Evolutionary conservation across 92 coral and sea anemone genomes (phyloP).

Genomic region (Zoanthus solanderi): DNA sequence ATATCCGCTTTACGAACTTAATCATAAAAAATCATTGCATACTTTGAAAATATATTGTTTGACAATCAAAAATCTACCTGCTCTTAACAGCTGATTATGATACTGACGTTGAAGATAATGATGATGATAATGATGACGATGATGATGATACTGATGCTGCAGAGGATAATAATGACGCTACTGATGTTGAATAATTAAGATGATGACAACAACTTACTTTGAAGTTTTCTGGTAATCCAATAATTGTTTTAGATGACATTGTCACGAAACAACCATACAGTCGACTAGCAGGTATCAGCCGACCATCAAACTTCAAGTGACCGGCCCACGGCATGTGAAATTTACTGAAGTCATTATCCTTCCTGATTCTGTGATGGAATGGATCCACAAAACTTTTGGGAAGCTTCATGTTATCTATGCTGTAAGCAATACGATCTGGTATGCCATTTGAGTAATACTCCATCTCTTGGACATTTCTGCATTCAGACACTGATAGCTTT

Average conservation of each 20-base stretch:
- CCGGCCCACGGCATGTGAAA: conserved; percentile 83
- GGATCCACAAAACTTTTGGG: conserved; percentile 60
- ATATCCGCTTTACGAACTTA: too few species aligned
- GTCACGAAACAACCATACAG: conserved; percentile 96
- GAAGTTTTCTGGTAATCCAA: conserved; percentile 82
- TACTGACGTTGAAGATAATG: too few species aligned
- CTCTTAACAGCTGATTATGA: too few species aligned
- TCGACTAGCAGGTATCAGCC: conserved; percentile 78
- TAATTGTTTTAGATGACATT: conserved; percentile 69
- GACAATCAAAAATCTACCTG: too few species aligned
- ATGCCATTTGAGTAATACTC: conserved; percentile 57
- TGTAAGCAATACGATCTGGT: conserved; percentile 49
- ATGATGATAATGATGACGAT: too few species aligned
- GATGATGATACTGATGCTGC: too few species aligned
- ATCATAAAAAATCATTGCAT: too few species aligned
- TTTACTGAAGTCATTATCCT: conserved; percentile 23
- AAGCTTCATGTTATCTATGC: conserved; percentile 27
- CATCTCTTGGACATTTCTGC: conserved; percentile 63
- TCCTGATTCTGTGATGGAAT: conserved; percentile 29
- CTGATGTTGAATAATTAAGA: not conserved
- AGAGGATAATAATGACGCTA: too few species aligned
- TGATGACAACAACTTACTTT: conserved; percentile 64
- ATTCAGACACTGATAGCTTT: conserved; percentile 66
- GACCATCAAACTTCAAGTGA: conserved; percentile 70
- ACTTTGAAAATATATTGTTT: too few species aligned